A percentile compares a stretch with the other conserved stretches of the same genome.
Conservation (phyloP, 2,888 invertebrate genomes). For the Acleris cristana region DNA sequence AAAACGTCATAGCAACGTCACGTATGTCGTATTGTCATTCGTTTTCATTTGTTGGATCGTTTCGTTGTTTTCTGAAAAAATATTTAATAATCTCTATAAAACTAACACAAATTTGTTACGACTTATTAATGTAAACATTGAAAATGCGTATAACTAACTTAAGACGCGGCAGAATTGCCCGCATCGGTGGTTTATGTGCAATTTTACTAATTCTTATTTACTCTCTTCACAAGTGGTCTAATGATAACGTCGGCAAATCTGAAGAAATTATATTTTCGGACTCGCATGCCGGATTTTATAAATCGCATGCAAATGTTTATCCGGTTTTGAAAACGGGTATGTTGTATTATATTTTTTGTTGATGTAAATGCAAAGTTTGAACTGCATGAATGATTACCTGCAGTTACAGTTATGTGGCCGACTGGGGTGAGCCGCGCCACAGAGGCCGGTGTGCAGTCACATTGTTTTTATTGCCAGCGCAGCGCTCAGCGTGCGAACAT, state of each 20-base stretch:
- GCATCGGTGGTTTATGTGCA: slow-evolving; percentile 77
- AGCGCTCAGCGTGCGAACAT: slow-evolving; percentile 9
- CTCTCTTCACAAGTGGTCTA: slow-evolving; percentile 85
- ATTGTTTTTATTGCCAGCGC: slow-evolving; percentile 27
- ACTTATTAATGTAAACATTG: slow-evolving; percentile 41
- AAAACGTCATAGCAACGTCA: slow-evolving; percentile 39
- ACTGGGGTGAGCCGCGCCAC: slow-evolving; percentile 10
- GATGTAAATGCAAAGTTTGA: slow-evolving; percentile 24
- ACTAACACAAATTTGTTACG: slow-evolving; percentile 49
- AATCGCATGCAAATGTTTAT: slow-evolving; percentile 69
- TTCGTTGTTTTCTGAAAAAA: slow-evolving; percentile 45
- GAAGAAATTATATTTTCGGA: slow-evolving; percentile 50
- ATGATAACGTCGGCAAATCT: slow-evolving; percentile 63
- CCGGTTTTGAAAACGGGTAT: slow-evolving; percentile 71
- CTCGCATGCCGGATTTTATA: slow-evolving; percentile 55
- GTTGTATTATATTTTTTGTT: slow-evolving; percentile 33
- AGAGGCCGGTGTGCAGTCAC: slow-evolving; percentile 27
- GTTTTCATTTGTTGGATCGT: slow-evolving; percentile 26
- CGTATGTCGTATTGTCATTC: slow-evolving; percentile 31
- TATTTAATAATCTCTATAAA: slow-evolving; percentile 23
- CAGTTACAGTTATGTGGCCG: slow-evolving; percentile 34
- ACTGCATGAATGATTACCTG: slow-evolving; percentile 42
- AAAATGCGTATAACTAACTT: slow-evolving; percentile 86
- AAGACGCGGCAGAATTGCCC: slow-evolving; percentile 83
- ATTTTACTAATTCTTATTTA: slow-evolving; percentile 85